Evolutionary conservation across 2,888 invertebrate species (phyloP).

Genomic region (Zygogramma bicolorata): DNA sequence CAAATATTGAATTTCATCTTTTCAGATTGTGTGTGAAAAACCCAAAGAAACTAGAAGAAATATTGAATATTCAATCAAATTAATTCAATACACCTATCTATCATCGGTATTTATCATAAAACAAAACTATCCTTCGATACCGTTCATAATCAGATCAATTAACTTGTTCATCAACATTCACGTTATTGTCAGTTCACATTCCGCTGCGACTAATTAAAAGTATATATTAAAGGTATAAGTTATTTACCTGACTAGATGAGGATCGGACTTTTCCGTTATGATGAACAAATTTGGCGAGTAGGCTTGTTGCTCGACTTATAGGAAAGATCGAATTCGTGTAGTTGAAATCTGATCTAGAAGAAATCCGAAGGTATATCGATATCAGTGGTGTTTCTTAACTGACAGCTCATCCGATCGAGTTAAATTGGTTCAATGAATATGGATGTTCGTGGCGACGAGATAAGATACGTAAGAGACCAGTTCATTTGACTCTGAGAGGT

Average conservation of each 20-base stretch:
- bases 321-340: slow-evolving; percentile 50
- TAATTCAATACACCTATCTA: no score
- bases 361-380: slow-evolving; percentile 56
- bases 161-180: no score
- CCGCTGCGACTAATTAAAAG: neutral
- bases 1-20: no score
- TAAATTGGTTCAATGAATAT: slow-evolving; percentile 62
- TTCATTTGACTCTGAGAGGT: slow-evolving; percentile 26
- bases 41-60: no score
- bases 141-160: no score
- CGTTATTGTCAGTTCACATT: neutral
- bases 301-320: slow-evolving; percentile 42
- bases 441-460: slow-evolving; percentile 47
- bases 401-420: slow-evolving; percentile 61
- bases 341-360: slow-evolving; percentile 49
- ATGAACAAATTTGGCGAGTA: slow-evolving; percentile 45
- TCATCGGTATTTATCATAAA: no score
- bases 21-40: no score
- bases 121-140: no score
- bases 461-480: slow-evolving; percentile 47
- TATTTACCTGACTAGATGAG: neutral
- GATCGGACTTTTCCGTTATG: slow-evolving; percentile 16
- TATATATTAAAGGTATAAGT: neutral
- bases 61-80: no score
- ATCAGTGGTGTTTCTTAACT: slow-evolving; percentile 58